Evolutionary conservation across 64 coral and sea anemone species (phyloP), one percentile per base, ranked within the genome.

Genomic region (Actinia equina): DNA sequence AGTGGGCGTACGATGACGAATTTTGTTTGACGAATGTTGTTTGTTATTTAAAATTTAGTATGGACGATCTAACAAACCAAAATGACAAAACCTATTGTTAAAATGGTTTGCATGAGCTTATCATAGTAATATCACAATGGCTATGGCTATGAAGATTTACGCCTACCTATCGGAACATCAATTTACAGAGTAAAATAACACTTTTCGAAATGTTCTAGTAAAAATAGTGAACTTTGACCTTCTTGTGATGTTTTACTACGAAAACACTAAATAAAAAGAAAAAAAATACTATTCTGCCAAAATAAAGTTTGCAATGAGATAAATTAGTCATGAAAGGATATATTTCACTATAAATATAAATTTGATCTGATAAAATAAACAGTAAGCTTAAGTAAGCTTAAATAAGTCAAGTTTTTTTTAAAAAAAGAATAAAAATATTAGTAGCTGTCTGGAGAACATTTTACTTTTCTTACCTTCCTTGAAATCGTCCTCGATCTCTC

Each of bases 401-500:
- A 37, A 37, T 37, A 37, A 37, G 30, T 37, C 30, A 37, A 37
- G 30, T 37, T 37, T 37, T 37, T 37, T 37, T 37, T 0, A 37
- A 37, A 37, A 37, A 37, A 52, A 80, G 12, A 15, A 18, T 44
- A 14, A 49, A n/a, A 37, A 37, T 37, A 37, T 37, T 37, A 37
- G 30, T 37, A 37, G 30, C 30, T 37, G 26, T 71, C 55, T 58
- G 17, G 27, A 19, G 43, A 60, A 89, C 17, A 6, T 63, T 17
- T 63, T 63, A 20, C 18, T 59, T 22, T 7, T 37, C 83, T 19
- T 55, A 95, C 93, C 93, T 95, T 95, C 93, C 69, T 99, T 99
- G 57, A 99, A 99, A 45, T 99, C 97, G 52, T 99, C 93, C 77
- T 99, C 97, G 37, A 99, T 82, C 70, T 93, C 89, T 52, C 83